Conservation (phyloP, 2,113 vertebrate genomes). For the Clarias macrocephalus region DNA sequence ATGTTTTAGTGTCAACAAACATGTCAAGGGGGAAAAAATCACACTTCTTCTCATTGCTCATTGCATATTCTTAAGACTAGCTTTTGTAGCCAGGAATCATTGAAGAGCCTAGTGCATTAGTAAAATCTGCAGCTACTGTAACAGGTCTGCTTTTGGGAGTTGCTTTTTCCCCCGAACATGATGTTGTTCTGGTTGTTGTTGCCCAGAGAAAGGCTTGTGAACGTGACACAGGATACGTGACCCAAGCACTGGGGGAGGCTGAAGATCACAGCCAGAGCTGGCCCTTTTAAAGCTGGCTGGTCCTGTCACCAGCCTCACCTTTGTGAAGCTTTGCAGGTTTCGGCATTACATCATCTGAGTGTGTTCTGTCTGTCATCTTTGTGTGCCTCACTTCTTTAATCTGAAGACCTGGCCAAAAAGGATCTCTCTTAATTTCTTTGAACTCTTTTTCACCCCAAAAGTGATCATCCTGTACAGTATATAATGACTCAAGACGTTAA, state of each 20-base stretch:
- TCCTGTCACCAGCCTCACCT: conserved; percentile 23
- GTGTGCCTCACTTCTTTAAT: conserved; percentile 40
- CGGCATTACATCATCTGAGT: conserved; percentile 33
- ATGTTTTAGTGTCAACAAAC: background rate
- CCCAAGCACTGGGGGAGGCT: conserved; percentile 15
- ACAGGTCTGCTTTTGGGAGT: conserved; percentile 40
- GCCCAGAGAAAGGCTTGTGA: conserved; percentile 45
- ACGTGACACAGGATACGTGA: conserved; percentile 65
- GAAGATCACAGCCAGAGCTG: conserved; percentile 21
- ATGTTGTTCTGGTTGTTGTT: conserved; percentile 61
- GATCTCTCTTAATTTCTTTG: conserved; percentile 31
- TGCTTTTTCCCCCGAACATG: conserved; percentile 25
- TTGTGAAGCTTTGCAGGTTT: conserved; percentile 47
- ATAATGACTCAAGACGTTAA: conserved; percentile 25
- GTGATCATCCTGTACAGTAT: background rate
- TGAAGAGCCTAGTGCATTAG: background rate
- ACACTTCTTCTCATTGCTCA: background rate
- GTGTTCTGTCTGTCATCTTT: conserved; percentile 28
- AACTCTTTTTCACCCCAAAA: conserved; percentile 25
- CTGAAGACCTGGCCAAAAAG: conserved; percentile 39
- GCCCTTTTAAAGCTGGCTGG: conserved; percentile 31
- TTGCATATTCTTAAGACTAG: background rate
- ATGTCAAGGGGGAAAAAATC: background rate
- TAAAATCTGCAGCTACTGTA: conserved; percentile 14
- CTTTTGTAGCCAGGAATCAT: conserved; percentile 16